phyloP scores from a whole-genome alignment of 2,113 vertebrate species.

The Tinamus guttatus region DNA sequence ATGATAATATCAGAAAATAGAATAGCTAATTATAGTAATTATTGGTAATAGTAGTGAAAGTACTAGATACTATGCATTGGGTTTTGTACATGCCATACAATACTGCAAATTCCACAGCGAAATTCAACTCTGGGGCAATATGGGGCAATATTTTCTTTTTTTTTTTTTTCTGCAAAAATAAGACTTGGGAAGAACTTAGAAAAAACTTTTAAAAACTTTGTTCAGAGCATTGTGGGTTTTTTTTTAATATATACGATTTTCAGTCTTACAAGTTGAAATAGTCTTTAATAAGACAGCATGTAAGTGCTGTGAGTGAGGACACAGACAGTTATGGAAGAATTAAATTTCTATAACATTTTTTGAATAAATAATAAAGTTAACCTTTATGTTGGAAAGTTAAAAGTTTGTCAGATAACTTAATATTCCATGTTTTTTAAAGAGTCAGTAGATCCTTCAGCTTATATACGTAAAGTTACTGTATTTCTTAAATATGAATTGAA shows the following conservation, averaged over 20 bases:
- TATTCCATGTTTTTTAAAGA: background rate
- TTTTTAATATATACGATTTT: background rate
- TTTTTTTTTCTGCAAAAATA: fast-evolving
- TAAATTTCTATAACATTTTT: background rate
- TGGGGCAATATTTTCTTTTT: background rate
- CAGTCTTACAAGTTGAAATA: background rate
- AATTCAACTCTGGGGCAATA: background rate
- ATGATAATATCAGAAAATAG: background rate
- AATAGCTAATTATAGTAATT: background rate
- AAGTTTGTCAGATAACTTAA: background rate
- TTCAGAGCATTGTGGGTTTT: background rate
- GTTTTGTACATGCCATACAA: background rate
- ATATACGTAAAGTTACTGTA: background rate
- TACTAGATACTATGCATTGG: background rate
- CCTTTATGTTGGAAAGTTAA: background rate
- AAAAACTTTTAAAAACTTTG: fast-evolving
- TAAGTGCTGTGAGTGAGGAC: background rate
- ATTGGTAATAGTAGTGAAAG: background rate
- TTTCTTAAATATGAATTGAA: background rate
- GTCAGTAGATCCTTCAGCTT: background rate
- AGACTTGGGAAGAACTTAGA: background rate
- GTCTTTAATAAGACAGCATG: background rate
- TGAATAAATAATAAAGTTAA: background rate
- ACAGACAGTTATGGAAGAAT: background rate
- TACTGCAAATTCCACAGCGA: background rate